Conservation (phyloP, 2,888 invertebrate genomes). For the Athrips mouffetella region DNA sequence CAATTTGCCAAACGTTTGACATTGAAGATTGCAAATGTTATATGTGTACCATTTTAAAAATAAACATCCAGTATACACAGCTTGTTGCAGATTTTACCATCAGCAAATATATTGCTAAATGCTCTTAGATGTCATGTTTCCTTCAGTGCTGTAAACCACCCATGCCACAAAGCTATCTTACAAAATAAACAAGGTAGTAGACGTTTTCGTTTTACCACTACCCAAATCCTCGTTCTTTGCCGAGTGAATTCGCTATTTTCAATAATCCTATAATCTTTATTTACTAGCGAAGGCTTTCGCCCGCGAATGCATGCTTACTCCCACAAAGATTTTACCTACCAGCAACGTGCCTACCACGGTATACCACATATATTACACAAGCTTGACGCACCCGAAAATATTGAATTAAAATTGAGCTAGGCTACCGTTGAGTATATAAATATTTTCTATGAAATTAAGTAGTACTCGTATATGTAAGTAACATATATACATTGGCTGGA, state of each 20-base stretch:
- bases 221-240: constrained; percentile 46
- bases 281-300: constrained; percentile 51
- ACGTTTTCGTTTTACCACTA: constrained; percentile 17
- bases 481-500: no score
- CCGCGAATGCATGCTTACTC: not conserved
- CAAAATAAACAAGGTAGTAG: constrained; percentile 9
- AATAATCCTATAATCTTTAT: constrained; percentile 67
- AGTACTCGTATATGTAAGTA: not conserved
- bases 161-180: no score
- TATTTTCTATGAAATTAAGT: not conserved
- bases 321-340: not conserved
- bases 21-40: no score
- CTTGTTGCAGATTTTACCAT: no score
- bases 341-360: not conserved
- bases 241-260: constrained; percentile 54
- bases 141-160: not conserved
- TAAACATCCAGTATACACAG: no score
- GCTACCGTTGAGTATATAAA: no score
- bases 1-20: no score
- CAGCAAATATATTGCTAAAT: not conserved
- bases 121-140: not conserved
- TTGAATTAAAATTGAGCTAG: no score
- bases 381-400: no score
- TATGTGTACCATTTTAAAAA: no score
- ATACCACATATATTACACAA: not conserved